Base-by-base conservation (phyloP, 1,140 invertebrate species). In the Halictus rubicundus region DNA sequence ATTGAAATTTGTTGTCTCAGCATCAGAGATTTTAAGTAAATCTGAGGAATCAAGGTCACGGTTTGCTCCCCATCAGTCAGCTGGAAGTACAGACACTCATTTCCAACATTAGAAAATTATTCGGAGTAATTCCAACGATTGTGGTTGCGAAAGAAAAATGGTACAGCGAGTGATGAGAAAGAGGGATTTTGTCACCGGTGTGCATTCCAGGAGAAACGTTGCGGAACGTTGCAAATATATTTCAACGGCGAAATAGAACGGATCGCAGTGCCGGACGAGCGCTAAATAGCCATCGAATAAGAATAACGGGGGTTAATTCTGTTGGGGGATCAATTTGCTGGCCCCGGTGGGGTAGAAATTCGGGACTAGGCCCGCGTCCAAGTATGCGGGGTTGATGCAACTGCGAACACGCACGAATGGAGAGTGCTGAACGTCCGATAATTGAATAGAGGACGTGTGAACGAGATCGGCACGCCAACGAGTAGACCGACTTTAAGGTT, bases 381-480 rank as follows among this genome's bases (percentile, higher is more conserved):
- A 57, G 54, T 57, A 57, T 57, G 54, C 54, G n/a, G 21, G 73
- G 42, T 3, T 19, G 42, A 10, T 65, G 63, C 46, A 71, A 64
- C 72, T 78, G 42, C 66, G n/a, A 57, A 25, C 71, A 68, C 46
- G 75, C 78, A 79, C 78, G 78, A 87, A 76, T 63, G 73, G 52
- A 80, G 74, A 75, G 80, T 68, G 68, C 68, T 84, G 83, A 85
- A 85, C 80, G 76, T 70, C 78, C 84, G 80, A 88, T 90, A 89
- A 90, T 90, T 90, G 88, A 90, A 90, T 89, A 80, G 84, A 81
- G 70, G 80, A 84, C 87, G 86, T 79, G 84, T 90, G 86, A 72
- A 88, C 82, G 83, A 86, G 81, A 68, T 83, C 37, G 80, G 86
- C 86, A 89, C 82, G 70, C 84, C 86, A 85, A 88, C 79, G 71